Conservation (phyloP, 2,113 vertebrate genomes). For the Sylvicapra grimmia region DNA sequence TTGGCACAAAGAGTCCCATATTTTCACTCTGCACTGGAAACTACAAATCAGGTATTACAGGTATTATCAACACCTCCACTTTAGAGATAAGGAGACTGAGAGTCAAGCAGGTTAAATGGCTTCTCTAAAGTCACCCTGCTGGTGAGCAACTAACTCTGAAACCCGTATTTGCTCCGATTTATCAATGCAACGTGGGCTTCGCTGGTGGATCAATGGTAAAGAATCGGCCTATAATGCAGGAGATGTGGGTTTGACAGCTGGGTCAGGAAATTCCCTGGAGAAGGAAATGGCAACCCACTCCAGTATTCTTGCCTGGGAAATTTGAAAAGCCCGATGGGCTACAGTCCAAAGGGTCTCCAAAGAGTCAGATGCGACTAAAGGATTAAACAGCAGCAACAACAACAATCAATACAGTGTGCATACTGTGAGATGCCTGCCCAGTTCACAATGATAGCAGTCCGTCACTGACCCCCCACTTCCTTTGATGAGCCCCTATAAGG, state of each 20-base stretch:
- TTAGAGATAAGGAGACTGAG: background rate
- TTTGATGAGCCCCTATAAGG: background rate
- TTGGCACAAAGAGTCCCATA: background rate
- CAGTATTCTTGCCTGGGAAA: background rate
- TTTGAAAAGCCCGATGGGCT: fast-evolving
- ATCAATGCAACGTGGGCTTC: fast-evolving
- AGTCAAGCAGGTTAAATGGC: background rate
- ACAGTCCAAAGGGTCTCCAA: background rate
- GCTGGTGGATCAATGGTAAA: background rate
- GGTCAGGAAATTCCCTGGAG: background rate
- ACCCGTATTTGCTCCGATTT: background rate
- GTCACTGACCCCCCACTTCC: background rate
- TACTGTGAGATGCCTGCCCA: background rate
- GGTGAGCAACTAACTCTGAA: background rate
- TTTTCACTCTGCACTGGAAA: background rate
- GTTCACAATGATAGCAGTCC: fast-evolving
- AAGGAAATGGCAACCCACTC: background rate
- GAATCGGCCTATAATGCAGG: background rate
- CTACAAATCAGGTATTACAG: background rate
- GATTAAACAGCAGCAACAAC: background rate
- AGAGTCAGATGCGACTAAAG: background rate
- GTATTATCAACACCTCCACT: background rate
- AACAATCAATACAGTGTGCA: background rate
- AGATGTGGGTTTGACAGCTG: background rate
- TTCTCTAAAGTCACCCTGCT: background rate